phyloP scores from a whole-genome alignment of 2,888 invertebrate genomes.

The Agrotis puta region DNA sequence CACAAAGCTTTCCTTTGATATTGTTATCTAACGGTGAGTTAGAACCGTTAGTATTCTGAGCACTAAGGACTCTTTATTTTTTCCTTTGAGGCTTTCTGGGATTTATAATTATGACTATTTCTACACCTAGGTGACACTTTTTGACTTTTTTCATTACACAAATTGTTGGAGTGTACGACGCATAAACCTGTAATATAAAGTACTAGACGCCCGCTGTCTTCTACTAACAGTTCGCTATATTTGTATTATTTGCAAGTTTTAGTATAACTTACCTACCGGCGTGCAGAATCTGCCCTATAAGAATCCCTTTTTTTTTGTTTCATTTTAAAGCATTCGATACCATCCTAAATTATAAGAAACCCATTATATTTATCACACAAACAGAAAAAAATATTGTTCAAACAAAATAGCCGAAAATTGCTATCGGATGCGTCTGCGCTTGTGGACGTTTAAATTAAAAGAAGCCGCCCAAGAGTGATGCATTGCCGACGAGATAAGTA shows the following conservation, averaged over 20 bases:
- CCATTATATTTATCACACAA: background rate
- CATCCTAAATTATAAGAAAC: background rate
- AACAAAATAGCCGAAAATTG: constrained; percentile 26
- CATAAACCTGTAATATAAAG: constrained; percentile 17
- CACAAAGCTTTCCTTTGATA: background rate
- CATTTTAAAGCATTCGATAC: background rate
- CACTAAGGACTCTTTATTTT: background rate
- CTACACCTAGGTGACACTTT: too few relatives aligned
- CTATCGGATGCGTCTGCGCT: constrained; percentile 15
- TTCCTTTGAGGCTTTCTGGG: background rate
- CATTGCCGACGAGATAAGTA: constrained; percentile 24
- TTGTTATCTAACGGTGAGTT: background rate
- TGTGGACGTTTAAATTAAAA: constrained; percentile 29
- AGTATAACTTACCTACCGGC: background rate
- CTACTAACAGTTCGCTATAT: background rate
- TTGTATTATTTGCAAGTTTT: constrained; percentile 14
- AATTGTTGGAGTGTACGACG: background rate
- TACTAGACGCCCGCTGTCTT: background rate
- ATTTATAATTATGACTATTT: background rate
- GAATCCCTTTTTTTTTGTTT: background rate
- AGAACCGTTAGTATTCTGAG: background rate
- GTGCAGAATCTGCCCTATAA: too few relatives aligned
- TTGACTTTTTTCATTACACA: too few relatives aligned
- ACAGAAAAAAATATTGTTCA: background rate
- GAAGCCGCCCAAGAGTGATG: constrained; percentile 24